Base-by-base conservation (phyloP, 2,797 vertebrate genomes). In the Acomys russatus region DNA sequence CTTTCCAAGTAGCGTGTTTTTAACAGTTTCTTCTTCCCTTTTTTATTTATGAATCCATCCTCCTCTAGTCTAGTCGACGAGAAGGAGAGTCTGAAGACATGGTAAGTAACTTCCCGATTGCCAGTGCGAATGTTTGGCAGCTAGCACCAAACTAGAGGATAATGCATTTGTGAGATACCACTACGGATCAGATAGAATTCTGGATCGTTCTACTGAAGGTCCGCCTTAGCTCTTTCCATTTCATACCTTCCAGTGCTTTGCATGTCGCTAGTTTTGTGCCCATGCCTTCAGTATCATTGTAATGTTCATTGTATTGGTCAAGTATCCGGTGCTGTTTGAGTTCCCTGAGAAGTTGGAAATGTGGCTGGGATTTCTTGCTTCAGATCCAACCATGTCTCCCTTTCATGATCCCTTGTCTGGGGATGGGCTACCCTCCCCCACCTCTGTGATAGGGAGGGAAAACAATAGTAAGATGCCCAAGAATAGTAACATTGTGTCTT, bases 201-300 rank as follows among this genome's bases (percentile, higher is more conserved):
- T 7, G 33, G 28, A 35, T n/a, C n/a, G 18, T 30, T 38, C 54
- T 49, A 3, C 11, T 38, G 4, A 18, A 78, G 33, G 44, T 66
- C 68, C 63, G 3, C 33, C 6, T 68, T 0, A 30, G 76, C 54
- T 71, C 73, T 73, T 91, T 63, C 77, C 68, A 35, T 79, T 84
- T 79, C 89, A 12, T 77, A 66, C 66, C 23, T 77, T 74, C 87
- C 30, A 38, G 85, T 68, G 56, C 10, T 78, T 96, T 79, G 79
- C 44, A 33, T 33, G 84, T 56, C 77, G 76, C 96, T 74, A 85
- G 56, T 70, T 86, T 59, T 76, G 77, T 56, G 51, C 79, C 87
- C 87, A 22, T 49, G 25, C 77, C 91, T 94, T 88, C 71, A 85
- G 54, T 71, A 59, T 91, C 95, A 92, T 86, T 56, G 89, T 12